phyloP scores from a whole-genome alignment of 2,888 invertebrate species.

The Drosophila differens region DNA sequence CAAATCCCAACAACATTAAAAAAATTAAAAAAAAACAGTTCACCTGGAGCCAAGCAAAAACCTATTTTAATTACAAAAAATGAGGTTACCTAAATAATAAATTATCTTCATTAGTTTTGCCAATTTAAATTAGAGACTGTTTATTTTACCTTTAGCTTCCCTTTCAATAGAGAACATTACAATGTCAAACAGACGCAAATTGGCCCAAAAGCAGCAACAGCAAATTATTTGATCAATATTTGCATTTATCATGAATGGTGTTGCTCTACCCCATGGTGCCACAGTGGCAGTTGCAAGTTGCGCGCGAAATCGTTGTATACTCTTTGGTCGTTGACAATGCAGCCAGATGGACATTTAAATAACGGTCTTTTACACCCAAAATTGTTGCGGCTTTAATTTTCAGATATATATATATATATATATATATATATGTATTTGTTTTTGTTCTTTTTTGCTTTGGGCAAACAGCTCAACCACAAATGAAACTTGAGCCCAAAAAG shows the following conservation, averaged over 20 bases:
- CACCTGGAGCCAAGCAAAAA: background rate
- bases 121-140: background rate
- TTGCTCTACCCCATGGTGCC: background rate
- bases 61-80: background rate
- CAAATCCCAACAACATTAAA: background rate
- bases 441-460: background rate
- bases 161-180: background rate
- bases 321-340: conserved; percentile 40
- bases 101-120: background rate
- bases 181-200: background rate
- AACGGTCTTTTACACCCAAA: conserved; percentile 27
- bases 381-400: conserved; percentile 42
- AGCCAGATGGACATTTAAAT: conserved; percentile 47
- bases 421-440: background rate
- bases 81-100: background rate
- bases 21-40: background rate
- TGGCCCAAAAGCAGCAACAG: background rate
- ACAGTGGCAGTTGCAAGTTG: conserved; percentile 15
- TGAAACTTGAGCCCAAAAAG: conserved; percentile 9
- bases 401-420: background rate
- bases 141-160: background rate
- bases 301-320: conserved; percentile 46
- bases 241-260: background rate
- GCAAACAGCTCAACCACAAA: conserved; percentile 16
- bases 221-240: background rate